A percentile compares a stretch with the other conserved stretches of the same genome.
Evolutionary conservation across 2,797 vertebrate genomes (phyloP).

Genomic region (Meda fulgida): DNA sequence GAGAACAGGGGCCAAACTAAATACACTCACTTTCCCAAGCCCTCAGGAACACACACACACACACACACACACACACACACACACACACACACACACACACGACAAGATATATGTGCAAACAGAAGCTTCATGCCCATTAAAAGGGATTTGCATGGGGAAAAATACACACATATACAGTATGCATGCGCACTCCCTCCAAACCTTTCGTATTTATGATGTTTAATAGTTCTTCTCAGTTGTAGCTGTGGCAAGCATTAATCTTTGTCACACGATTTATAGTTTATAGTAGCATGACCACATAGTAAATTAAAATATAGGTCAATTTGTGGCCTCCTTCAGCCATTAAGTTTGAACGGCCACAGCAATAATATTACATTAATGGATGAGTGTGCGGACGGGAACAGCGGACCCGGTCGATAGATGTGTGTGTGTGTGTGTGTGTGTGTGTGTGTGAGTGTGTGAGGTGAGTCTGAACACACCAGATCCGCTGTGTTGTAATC

Average conservation of each 20-base stretch:
- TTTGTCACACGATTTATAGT: slow-evolving; percentile 74
- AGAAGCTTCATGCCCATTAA: neutral
- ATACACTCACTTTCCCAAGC: slow-evolving; percentile 65
- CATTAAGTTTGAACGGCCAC: slow-evolving; percentile 76
- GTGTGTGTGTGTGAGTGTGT: slow-evolving; percentile 29
- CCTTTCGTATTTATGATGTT: slow-evolving; percentile 64
- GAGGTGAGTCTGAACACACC: slow-evolving; percentile 15
- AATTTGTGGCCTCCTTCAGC: slow-evolving; percentile 77
- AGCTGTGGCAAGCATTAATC: slow-evolving; percentile 71
- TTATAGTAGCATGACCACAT: slow-evolving; percentile 73
- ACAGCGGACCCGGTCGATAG: slow-evolving; percentile 76
- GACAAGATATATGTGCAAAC: slow-evolving; percentile 40
- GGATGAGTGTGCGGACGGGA: slow-evolving; percentile 76
- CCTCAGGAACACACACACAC: slow-evolving; percentile 29
- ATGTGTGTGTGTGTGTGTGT: slow-evolving; percentile 48
- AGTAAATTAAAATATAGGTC: slow-evolving; percentile 76
- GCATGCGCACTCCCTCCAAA: slow-evolving; percentile 47
- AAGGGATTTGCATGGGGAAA: neutral
- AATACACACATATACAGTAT: neutral
- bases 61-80: slow-evolving; percentile 25
- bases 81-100: slow-evolving; percentile 15
- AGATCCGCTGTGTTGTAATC: slow-evolving; percentile 13
- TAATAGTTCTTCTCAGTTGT: slow-evolving; percentile 70
- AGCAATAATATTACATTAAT: slow-evolving; percentile 78
- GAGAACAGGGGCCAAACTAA: slow-evolving; percentile 68